These are phyloP conservation scores for Gymnocypris eckloni DNA, from an alignment of 2,797 vertebrate species.

Conservation along the genomic window DNA sequence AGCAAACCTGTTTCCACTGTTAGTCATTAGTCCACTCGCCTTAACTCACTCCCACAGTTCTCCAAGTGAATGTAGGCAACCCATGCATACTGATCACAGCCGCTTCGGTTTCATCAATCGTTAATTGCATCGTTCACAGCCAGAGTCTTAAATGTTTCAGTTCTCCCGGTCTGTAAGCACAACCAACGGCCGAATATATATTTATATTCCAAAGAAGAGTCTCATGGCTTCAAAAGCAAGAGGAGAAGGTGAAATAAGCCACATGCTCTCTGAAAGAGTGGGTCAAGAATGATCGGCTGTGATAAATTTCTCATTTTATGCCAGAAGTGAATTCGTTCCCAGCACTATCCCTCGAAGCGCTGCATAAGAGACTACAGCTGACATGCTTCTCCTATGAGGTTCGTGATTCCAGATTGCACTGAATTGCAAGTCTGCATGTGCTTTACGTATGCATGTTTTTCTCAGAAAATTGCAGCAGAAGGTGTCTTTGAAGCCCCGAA, in stretches of 20 bases:
- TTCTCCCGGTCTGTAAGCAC: neutral
- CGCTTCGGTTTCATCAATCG: conserved; percentile 19
- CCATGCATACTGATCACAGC: conserved; percentile 18
- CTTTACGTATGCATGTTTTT: conserved; percentile 8
- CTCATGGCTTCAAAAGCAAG: neutral
- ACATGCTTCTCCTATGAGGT: neutral
- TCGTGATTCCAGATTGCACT: neutral
- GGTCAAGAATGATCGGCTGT: conserved; percentile 26
- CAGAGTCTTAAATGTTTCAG: conserved; percentile 44
- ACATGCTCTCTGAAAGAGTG: conserved; percentile 2
- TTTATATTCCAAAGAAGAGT: neutral
- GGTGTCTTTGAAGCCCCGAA: neutral
- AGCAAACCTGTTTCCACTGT: conserved; percentile 10
- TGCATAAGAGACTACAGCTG: neutral
- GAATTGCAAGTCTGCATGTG: neutral
- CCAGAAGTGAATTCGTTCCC: conserved; percentile 35
- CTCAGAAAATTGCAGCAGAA: conserved; percentile 22
- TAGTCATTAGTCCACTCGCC: conserved; percentile 10
- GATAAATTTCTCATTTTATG: conserved; percentile 46
- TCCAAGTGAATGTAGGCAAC: conserved; percentile 16
- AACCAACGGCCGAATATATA: no score
- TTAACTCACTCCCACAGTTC: conserved; percentile 37
- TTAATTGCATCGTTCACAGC: conserved; percentile 41
- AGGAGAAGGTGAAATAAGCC: conserved; percentile 6
- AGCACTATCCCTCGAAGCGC: conserved; percentile 6